Percentiles rank a stretch among this genome's conserved stretches.
These are phyloP conservation scores for Exocentrus adspersus DNA, from an alignment of 2,888 invertebrate species.

Conservation along the genomic window DNA sequence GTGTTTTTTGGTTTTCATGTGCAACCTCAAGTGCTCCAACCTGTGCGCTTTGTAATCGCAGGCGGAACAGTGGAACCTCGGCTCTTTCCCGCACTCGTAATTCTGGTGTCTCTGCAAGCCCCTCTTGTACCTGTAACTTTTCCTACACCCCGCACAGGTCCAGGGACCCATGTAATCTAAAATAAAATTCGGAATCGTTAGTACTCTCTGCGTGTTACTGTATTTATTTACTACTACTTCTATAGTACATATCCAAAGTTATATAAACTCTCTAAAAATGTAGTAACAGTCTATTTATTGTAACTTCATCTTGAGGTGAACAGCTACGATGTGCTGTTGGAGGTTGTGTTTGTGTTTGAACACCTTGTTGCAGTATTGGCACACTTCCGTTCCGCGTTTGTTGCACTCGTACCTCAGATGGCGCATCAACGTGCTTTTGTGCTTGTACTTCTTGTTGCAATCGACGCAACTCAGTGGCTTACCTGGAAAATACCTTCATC, in stretches of 20 bases:
- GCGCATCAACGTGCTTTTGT: constrained; percentile 75
- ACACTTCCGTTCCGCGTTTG: constrained; percentile 49
- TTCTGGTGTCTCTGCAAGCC: constrained; percentile 5
- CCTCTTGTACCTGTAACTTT: background rate
- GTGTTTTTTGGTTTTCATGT: constrained; percentile 11
- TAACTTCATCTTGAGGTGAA: constrained; percentile 10
- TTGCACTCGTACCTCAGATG: constrained; percentile 80
- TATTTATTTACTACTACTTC: background rate
- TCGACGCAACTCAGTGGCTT: constrained; percentile 64
- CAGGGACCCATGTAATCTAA: background rate
- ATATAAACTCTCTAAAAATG: too few species aligned
- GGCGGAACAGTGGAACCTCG: background rate
- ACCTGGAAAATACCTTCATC: constrained; percentile 6
- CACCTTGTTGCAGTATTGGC: constrained; percentile 36
- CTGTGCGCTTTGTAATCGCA: constrained; percentile 7
- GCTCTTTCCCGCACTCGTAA: constrained; percentile 15
- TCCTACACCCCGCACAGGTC: background rate
- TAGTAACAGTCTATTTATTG: too few species aligned
- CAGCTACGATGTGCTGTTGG: constrained; percentile 22
- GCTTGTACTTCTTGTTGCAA: constrained; percentile 81
- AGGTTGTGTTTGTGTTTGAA: constrained; percentile 38
- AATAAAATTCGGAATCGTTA: background rate
- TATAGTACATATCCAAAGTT: background rate
- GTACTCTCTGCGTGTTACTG: background rate
- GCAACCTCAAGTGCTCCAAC: constrained; percentile 2